Base-by-base conservation (phyloP, 2,113 vertebrate species). In the Oriolus oriolus region DNA sequence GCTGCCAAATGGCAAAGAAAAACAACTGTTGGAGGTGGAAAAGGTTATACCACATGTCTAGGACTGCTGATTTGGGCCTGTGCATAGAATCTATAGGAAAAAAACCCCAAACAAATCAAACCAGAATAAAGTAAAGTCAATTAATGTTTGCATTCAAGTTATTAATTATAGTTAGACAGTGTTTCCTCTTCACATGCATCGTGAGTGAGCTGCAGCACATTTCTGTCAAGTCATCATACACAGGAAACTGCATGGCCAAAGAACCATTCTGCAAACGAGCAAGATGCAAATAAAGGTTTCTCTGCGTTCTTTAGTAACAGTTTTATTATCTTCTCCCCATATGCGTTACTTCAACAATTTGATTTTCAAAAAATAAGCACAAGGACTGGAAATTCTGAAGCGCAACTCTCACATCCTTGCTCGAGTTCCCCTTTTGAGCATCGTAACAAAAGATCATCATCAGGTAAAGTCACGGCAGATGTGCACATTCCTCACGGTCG, bases 371-470 rank as follows among this genome's bases (percentile, higher is more conserved):
- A 52, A 81, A 12, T 2, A 42, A 78, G 14, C 7, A 2, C 9
- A 68, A 59, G 83, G 69, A 21, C 2, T 35, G 16, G 19, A 15
- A 44, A 35, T 19, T 39, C n/a, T 59, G 60, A 49, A 42, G 4
- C 30, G 13, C 8, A 17, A 2, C 22, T n/a, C 7, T 22, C 16
- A 18, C 1, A 0, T n/a, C 28, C 1, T 0, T 14, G 15, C 35
- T 16, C n/a, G n/a, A 52, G n/a, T 7, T 86, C n/a, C 42, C 5
- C 3, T 19, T 35, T 7, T 5, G 26, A 49, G 31, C 39, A 35
- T 5, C 24, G 3, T 9, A 57, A 53, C 16, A 44, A 24, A 71
- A 77, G n/a, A 24, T 42, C 11, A 33, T 21, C 13, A 33, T 9
- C 18, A 26, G 57, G 22, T 41, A 16, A 22, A 44, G 20, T 20